Percentiles rank a stretch among this genome's conserved stretches.
phyloP scores from a whole-genome alignment of 2,888 invertebrate genomes.

The Apamea anceps region DNA sequence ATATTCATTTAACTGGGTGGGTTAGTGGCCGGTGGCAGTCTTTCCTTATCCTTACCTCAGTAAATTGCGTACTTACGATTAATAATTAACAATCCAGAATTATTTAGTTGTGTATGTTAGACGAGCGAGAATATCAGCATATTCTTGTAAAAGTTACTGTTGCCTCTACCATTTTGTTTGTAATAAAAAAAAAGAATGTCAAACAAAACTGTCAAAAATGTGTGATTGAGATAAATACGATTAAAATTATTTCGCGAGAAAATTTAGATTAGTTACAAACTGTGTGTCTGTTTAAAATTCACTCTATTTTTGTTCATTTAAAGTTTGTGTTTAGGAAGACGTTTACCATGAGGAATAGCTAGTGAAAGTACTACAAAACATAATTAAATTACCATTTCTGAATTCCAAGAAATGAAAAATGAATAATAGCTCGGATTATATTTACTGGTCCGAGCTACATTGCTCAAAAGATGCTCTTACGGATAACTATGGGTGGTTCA shows the following conservation, averaged over 20 bases:
- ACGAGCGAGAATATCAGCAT: constrained; percentile 28
- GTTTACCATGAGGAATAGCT: constrained; percentile 40
- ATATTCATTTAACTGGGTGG: not conserved
- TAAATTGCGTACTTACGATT: not conserved
- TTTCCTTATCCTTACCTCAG: not conserved
- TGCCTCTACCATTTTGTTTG: not conserved
- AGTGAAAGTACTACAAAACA: constrained; percentile 40
- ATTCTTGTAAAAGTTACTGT: not conserved
- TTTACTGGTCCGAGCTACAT: constrained; percentile 88
- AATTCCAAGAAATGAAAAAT: constrained; percentile 80
- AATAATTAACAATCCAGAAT: not conserved
- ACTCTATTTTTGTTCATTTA: not conserved
- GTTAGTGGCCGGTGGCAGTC: not conserved
- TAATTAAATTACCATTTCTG: constrained; percentile 30
- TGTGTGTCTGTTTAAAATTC: constrained; percentile 28
- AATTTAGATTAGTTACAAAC: constrained; percentile 26
- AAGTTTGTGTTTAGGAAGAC: constrained; percentile 7
- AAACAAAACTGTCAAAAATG: constrained; percentile 44
- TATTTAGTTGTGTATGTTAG: not conserved
- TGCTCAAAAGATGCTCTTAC: constrained; percentile 93
- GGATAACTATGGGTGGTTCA: constrained; percentile 93
- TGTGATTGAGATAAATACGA: constrained; percentile 30
- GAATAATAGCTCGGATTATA: constrained; percentile 86
- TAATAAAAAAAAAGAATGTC: constrained; percentile 24
- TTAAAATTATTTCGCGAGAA: constrained; percentile 7